Percentiles rank a stretch among this genome's conserved stretches.
Conservation (phyloP, 1,140 invertebrate species). For the Lasaia peninsularis region DNA sequence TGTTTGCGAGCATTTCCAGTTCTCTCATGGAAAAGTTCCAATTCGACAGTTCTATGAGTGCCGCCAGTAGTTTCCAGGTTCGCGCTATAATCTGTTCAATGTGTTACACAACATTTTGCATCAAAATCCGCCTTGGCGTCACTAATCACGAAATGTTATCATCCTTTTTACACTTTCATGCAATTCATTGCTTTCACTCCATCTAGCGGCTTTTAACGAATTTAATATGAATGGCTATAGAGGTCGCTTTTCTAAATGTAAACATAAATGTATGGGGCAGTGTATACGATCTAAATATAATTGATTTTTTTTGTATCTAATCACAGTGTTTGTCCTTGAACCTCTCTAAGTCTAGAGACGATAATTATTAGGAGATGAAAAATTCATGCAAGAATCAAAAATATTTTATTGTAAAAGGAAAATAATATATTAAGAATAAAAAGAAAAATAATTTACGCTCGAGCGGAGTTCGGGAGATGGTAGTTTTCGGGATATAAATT, state of each 20-base stretch:
- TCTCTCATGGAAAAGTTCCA: slow-evolving; percentile 89
- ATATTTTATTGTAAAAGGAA: no score
- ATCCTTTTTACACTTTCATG: background rate
- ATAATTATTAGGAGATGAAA: no score
- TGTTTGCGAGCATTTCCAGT: slow-evolving; percentile 88
- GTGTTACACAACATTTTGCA: slow-evolving; percentile 34
- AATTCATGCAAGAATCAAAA: no score
- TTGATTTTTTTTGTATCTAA: background rate
- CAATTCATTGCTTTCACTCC: slow-evolving; percentile 21
- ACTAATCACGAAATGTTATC: slow-evolving; percentile 8
- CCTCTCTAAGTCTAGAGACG: no score
- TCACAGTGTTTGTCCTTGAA: no score
- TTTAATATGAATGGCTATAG: background rate
- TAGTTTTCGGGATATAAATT: no score
- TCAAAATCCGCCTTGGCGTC: slow-evolving; percentile 10
- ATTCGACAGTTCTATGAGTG: slow-evolving; percentile 86
- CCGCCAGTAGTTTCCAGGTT: slow-evolving; percentile 84
- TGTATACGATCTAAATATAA: background rate
- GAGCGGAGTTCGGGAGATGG: no score
- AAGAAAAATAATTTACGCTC: no score
- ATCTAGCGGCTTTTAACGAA: slow-evolving; percentile 21
- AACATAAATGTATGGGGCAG: background rate
- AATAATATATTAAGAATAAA: no score
- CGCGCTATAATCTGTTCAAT: slow-evolving; percentile 58
- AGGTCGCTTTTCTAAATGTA: slow-evolving; percentile 5